These are phyloP conservation scores for Acyrthosiphon pisum DNA, from an alignment of 1,140 invertebrate genomes.

Conservation along the genomic window DNA sequence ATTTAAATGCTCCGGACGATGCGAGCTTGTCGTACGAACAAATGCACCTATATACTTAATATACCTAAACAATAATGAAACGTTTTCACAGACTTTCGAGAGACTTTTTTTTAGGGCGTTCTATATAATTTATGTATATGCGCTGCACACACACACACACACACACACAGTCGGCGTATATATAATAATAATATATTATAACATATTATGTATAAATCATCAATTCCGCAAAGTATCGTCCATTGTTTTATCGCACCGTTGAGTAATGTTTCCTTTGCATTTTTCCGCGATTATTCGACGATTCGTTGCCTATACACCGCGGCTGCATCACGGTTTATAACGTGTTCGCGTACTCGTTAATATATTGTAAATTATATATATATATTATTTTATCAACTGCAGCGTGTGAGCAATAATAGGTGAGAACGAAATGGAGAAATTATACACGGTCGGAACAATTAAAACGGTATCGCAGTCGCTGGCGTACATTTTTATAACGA, in stretches of 20 bases:
- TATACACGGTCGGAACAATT: conserved; percentile 31
- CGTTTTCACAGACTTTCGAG: neutral
- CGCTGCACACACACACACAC: neutral
- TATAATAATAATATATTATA: no score
- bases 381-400: neutral
- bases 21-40: no score
- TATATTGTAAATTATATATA: neutral
- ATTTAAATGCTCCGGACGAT: neutral
- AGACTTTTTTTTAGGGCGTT: neutral
- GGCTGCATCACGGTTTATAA: no score
- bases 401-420: neutral
- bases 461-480: conserved; percentile 21
- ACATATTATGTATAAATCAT: neutral
- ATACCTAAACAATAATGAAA: neutral
- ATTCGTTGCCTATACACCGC: neutral
- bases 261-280: conserved; percentile 19
- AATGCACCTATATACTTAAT: no score
- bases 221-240: neutral
- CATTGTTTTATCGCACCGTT: conserved; percentile 47
- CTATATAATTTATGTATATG: neutral
- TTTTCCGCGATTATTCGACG: neutral
- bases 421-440: conserved; percentile 7
- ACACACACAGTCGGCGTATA: neutral
- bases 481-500: neutral
- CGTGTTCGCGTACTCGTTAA: neutral